Conservation (phyloP, 2,797 vertebrate genomes). For the Crocodylus rhombifer region DNA sequence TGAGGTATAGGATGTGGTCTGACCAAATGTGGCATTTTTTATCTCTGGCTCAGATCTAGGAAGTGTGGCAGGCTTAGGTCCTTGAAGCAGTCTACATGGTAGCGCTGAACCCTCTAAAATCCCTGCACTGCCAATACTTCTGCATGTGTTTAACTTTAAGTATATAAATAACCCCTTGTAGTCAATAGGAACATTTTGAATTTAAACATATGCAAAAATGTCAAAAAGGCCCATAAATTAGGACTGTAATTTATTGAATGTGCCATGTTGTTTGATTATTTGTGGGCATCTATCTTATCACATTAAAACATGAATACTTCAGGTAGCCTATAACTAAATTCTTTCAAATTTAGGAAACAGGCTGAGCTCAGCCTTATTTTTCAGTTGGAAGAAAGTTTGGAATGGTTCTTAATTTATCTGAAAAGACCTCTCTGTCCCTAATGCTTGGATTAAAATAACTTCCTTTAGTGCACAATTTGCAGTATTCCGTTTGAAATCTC, state of each 20-base stretch:
- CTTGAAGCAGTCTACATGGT: background rate
- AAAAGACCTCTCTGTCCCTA: background rate
- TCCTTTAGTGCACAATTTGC: background rate
- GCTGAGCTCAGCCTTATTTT: background rate
- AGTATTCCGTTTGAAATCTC: constrained; percentile 6
- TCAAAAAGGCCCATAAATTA: background rate
- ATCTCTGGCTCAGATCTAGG: too few species aligned
- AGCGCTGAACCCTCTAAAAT: background rate
- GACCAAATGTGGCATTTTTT: too few species aligned
- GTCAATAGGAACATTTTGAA: background rate
- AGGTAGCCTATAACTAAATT: background rate
- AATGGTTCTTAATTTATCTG: constrained; percentile 12
- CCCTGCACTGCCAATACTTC: background rate
- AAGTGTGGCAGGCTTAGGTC: too few species aligned
- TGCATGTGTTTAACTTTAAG: background rate
- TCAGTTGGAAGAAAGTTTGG: background rate
- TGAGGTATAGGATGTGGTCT: too few species aligned
- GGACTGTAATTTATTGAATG: background rate
- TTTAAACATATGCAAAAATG: background rate
- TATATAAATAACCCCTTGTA: background rate
- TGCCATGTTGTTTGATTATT: background rate
- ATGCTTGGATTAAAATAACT: constrained; percentile 6
- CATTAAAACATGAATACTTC: background rate
- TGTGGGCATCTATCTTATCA: background rate
- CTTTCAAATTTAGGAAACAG: background rate